Evolutionary conservation across 1,140 invertebrate genomes (phyloP), one percentile per base, ranked within the genome.

Genomic region (Anoplophora glabripennis): DNA sequence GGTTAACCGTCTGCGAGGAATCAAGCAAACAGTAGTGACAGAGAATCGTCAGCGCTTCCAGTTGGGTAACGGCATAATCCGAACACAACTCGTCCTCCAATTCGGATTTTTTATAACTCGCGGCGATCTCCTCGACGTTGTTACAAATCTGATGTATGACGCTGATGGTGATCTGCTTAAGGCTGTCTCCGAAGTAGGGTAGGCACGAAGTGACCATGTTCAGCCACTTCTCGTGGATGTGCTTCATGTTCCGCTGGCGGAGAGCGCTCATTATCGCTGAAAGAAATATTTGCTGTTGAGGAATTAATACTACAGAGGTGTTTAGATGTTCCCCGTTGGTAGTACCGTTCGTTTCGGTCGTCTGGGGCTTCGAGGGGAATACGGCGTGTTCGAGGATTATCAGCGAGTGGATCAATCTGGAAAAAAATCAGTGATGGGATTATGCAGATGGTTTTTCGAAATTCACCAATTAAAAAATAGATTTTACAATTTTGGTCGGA

Each of bases 11-110:
- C 70, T 82, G 78, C n/a, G 81, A 82, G 2, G 84, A 79, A 73
- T 94, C 90, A 61, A 94, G 76, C 11, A 95, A 76, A 66, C 91
- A 94, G 75, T 91, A 94, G 75, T 95, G 92, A 65, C 89, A 85
- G 5, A 95, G 76, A 36, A 90, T 87, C 0, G 90, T 93, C 51
- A 95, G 72, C 0, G 89, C 88, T 77, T 94, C 90, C 53, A 95
- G 73, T 71, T 91, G 83, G 0, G 83, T 89, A 1, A 92, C 80
- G 1, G 89, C 82, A 73, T 94, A 93, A 77, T 94, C 91, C 1
- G 89, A 85, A 1, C 70, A 67, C 10, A 73, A 51, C 59, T 74
- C 72, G 11, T 69, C 69, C 14, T 65, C 62, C 11, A 71, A 51
- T 56, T 70, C 64, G 9, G 38, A 41, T 15, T 66, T 66, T 42